Evolutionary conservation across 2,888 invertebrate genomes (phyloP), one percentile per base, ranked within the genome.

Genomic region (Sphecodes monilicornis): DNA sequence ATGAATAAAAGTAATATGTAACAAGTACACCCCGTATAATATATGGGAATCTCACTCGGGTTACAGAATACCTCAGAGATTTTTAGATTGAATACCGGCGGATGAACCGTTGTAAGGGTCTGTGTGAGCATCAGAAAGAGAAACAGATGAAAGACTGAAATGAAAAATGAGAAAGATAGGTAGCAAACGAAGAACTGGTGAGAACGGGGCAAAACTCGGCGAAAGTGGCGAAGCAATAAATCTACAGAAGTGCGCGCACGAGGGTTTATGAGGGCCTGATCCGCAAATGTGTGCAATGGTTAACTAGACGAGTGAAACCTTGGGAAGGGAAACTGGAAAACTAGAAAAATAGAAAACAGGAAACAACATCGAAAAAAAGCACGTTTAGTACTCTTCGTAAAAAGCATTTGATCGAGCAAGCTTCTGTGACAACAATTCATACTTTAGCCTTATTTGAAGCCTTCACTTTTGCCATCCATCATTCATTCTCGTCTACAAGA

Each of bases 211-310:
- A 36, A 22, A 66, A 66, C 64, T 36, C 64, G 32, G 10, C 18
- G 32, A 66, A 66, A 66, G 64, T 66, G 64, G 64, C 32, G 36
- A 22, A 66, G 64, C 64, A 36, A 66, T 66, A 66, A 66, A 66
- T 66, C 64, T 10, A 36, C 36, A 36, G 32, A 66, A 10, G 32
- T 32, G 32, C 64, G 22, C 64, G 36, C 18, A 10, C 32, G 32
- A 66, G 32, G 11, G 64, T 66, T 66, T 32, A 66, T 66, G 64
- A 66, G 29, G 36, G 32, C 64, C 64, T 36, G 36, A 66, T 66
- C 64, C 32, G 32, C 64, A 36, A 66, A 66, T 22, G 32, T 66
- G 29, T 36, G 64, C 36, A 36, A 8, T 32, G 32, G 64, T 66
- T 66, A 66, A 36, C 64, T 66, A 60, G 60, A 60, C 64, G 64